These are phyloP conservation scores for Ceyx margarethae DNA, from an alignment of 2,113 vertebrate genomes.

Conservation along the genomic window DNA sequence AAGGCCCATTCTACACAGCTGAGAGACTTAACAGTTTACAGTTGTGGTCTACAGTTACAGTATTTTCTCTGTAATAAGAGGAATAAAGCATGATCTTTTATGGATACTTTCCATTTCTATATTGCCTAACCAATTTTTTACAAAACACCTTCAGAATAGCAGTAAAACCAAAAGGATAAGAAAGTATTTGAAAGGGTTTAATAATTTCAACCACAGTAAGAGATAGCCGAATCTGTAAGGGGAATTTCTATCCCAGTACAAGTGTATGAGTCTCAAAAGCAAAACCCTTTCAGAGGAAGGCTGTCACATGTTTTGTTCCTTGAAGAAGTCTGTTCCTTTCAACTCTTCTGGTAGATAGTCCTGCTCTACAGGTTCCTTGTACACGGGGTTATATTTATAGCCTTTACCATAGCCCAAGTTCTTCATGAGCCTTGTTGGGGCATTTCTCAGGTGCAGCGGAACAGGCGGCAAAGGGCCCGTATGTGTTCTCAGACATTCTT, in stretches of 20 bases:
- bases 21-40: background rate
- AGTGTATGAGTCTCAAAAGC: background rate
- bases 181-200: background rate
- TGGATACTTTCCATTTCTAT: background rate
- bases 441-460: slow-evolving; percentile 92
- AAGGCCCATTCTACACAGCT: background rate
- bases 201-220: background rate
- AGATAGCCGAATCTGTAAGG: background rate
- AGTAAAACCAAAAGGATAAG: background rate
- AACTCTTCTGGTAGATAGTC: slow-evolving; percentile 89
- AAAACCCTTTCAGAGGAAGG: background rate
- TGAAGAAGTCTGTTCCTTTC: slow-evolving; percentile 83
- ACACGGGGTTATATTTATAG: slow-evolving; percentile 92
- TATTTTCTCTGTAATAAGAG: background rate
- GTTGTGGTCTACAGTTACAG: background rate
- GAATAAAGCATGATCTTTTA: background rate
- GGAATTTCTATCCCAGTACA: background rate
- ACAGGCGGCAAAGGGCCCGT: slow-evolving; percentile 89
- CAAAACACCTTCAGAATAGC: background rate
- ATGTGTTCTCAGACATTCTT: slow-evolving; percentile 87
- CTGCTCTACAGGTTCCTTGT: slow-evolving; percentile 83
- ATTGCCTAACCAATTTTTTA: background rate
- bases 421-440: slow-evolving; percentile 92
- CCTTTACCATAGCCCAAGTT: slow-evolving; percentile 88
- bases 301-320: background rate